A percentile compares a stretch with the other conserved stretches of the same genome.
phyloP scores from a whole-genome alignment of 2,113 vertebrate genomes.

The Heterochromis multidens region DNA sequence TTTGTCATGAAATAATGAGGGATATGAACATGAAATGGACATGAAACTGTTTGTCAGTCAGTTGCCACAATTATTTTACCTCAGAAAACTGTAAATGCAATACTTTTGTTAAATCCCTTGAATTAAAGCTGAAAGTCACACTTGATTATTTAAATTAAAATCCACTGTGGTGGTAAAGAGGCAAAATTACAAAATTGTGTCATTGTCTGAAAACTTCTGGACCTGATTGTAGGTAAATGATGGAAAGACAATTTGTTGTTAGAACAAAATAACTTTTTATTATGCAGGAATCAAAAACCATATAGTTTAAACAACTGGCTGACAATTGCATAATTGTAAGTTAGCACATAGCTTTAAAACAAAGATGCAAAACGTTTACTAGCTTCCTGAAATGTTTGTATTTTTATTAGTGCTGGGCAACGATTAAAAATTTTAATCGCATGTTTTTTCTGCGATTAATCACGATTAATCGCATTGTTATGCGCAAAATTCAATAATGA shows the following conservation, averaged over 20 bases:
- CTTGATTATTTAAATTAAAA: neutral
- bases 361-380: neutral
- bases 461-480: too few relatives aligned
- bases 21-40: neutral
- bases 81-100: too few relatives aligned
- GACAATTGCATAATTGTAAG: neutral
- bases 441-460: too few relatives aligned
- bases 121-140: neutral
- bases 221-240: too few relatives aligned
- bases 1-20: neutral
- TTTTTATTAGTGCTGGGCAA: too few relatives aligned
- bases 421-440: too few relatives aligned
- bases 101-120: neutral
- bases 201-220: neutral
- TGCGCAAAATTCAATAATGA: too few relatives aligned
- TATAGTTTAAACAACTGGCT: neutral
- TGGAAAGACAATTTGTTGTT: too few relatives aligned
- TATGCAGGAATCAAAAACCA: too few relatives aligned
- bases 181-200: neutral
- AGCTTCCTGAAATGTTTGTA: neutral
- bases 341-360: neutral
- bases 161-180: neutral
- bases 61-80: neutral
- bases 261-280: too few relatives aligned
- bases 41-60: neutral